Evolutionary conservation across 2,888 invertebrate species (phyloP).

Genomic region (Ectemnius cavifrons): DNA sequence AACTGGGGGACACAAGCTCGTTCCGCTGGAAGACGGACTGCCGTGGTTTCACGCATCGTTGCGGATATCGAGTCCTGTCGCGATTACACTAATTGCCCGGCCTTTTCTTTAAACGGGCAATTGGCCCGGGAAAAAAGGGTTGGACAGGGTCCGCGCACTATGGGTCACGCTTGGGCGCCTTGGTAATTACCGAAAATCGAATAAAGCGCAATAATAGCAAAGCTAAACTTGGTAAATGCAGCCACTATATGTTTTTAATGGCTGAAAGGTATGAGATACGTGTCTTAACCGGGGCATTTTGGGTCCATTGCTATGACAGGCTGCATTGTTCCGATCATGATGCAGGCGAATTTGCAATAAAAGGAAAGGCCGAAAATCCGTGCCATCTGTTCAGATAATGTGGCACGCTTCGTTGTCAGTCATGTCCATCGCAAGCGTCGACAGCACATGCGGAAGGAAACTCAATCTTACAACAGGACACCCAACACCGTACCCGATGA

Average conservation of each 20-base stretch:
- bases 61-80: slow-evolving; percentile 48
- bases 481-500: slow-evolving; percentile 56
- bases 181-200: too few relatives aligned
- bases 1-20: slow-evolving; percentile 49
- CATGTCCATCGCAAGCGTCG: slow-evolving; percentile 60
- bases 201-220: too few relatives aligned
- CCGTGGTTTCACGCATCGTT: slow-evolving; percentile 41
- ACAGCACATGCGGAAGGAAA: slow-evolving; percentile 72
- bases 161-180: too few relatives aligned
- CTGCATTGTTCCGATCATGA: too few relatives aligned
- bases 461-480: slow-evolving; percentile 70
- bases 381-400: slow-evolving; percentile 60
- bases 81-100: slow-evolving; percentile 31
- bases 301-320: too few relatives aligned
- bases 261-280: too few relatives aligned
- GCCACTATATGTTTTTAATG: too few relatives aligned
- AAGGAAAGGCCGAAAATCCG: slow-evolving; percentile 44
- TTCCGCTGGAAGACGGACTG: slow-evolving; percentile 39
- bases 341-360: not conserved
- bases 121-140: slow-evolving; percentile 6
- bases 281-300: not conserved
- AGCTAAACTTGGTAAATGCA: too few relatives aligned
- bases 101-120: not conserved
- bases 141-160: not conserved
- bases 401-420: slow-evolving; percentile 56